Percentiles rank a stretch among this genome's conserved stretches.
phyloP scores from a whole-genome alignment of 2,797 vertebrate genomes.

The Crenuchus spilurus region DNA sequence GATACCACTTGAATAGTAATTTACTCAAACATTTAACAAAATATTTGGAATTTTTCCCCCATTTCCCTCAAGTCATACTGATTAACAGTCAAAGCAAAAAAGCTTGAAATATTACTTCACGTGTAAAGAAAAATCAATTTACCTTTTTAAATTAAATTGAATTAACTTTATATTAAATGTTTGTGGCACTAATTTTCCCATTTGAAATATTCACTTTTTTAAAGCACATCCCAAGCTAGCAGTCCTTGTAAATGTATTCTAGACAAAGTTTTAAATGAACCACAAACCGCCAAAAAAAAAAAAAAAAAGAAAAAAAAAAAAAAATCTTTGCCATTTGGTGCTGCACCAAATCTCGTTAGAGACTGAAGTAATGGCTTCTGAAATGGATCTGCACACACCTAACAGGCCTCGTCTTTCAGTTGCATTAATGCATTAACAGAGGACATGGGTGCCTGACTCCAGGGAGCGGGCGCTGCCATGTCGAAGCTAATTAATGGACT shows the following conservation, averaged over 20 bases:
- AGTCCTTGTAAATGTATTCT: neutral
- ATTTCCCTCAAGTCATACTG: too few relatives aligned
- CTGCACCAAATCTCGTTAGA: neutral
- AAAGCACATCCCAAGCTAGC: neutral
- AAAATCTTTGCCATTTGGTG: neutral
- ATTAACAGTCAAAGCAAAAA: too few relatives aligned
- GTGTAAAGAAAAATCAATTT: too few relatives aligned
- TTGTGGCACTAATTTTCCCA: constrained; percentile 4
- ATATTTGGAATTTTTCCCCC: too few relatives aligned
- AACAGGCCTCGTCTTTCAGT: neutral
- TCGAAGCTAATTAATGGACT: constrained; percentile 75
- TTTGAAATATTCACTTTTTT: neutral
- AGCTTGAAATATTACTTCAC: too few relatives aligned
- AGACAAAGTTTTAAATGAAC: neutral
- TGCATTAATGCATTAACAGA: constrained; percentile 41
- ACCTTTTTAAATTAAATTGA: too few relatives aligned
- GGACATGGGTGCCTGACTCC: constrained; percentile 8
- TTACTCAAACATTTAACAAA: too few relatives aligned
- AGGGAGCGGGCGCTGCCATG: constrained; percentile 39
- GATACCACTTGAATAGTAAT: too few relatives aligned
- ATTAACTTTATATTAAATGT: too few relatives aligned
- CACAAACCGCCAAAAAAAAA: neutral
- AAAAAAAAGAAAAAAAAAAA: too few relatives aligned
- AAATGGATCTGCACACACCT: constrained; percentile 4
- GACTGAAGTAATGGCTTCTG: neutral